Percentiles rank a stretch among this genome's conserved stretches.
These are phyloP conservation scores for Chloebia gouldiae DNA, from an alignment of 2,113 vertebrate genomes.

Conservation along the genomic window DNA sequence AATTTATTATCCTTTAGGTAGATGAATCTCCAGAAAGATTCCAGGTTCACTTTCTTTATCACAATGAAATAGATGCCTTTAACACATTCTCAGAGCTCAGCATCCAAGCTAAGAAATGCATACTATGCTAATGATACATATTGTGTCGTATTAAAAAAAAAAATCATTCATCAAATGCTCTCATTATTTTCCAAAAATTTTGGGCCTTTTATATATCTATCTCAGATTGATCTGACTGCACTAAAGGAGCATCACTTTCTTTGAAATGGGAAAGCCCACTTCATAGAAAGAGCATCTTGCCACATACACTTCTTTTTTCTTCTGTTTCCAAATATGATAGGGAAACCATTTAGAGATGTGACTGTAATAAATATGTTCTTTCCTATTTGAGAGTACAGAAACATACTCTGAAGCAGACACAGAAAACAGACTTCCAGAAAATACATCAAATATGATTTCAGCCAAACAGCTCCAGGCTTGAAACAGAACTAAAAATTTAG, in stretches of 20 bases:
- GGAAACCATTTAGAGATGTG: neutral
- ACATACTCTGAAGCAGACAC: neutral
- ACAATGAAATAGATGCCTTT: neutral
- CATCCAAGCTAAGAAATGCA: neutral
- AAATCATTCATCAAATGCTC: neutral
- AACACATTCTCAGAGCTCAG: neutral
- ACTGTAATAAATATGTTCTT: neutral
- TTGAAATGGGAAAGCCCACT: neutral
- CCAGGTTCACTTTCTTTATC: neutral
- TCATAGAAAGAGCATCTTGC: neutral
- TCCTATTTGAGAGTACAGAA: neutral
- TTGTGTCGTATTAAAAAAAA: neutral
- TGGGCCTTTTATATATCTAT: neutral
- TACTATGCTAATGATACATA: neutral
- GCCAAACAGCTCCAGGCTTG: neutral
- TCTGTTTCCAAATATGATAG: neutral
- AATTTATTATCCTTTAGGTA: neutral
- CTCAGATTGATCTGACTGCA: neutral
- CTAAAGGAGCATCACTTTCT: neutral
- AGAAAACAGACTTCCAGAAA: conserved; percentile 2
- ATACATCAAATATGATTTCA: neutral
- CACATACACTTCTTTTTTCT: neutral
- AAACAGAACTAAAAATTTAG: neutral
- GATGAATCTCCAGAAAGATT: neutral
- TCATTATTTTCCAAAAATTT: neutral